These are phyloP conservation scores for Raja brachyura DNA, from an alignment of 2,113 vertebrate species.

Conservation along the genomic window DNA sequence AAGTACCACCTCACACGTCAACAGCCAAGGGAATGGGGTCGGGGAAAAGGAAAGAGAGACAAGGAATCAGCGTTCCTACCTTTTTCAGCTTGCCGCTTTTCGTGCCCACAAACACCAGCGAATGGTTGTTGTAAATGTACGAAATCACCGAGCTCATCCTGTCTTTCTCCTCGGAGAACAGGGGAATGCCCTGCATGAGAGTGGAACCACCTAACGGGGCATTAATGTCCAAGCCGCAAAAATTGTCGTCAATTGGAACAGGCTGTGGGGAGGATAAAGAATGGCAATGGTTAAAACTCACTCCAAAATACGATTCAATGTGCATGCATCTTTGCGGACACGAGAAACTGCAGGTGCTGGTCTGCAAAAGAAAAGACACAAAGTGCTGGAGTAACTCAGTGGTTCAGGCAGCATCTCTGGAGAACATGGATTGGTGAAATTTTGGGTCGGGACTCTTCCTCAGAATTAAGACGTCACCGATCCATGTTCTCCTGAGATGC, in stretches of 20 bases:
- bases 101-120: conserved; percentile 92
- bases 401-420: too few species aligned
- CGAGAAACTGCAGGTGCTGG: too few species aligned
- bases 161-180: conserved; percentile 83
- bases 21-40: background rate
- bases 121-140: conserved; percentile 97
- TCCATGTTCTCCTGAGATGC: too few species aligned
- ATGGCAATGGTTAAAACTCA: conserved; percentile 6
- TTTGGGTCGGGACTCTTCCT: too few species aligned
- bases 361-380: too few species aligned
- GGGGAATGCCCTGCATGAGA: conserved; percentile 84
- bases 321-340: too few species aligned
- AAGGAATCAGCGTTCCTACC: conserved; percentile 61
- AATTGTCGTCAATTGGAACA: conserved; percentile 92
- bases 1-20: rapidly evolving
- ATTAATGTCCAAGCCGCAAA: conserved; percentile 98
- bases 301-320: background rate
- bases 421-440: too few species aligned
- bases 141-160: conserved; percentile 93
- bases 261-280: conserved; percentile 59
- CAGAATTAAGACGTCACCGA: too few species aligned
- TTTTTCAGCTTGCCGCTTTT: conserved; percentile 89
- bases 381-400: too few species aligned
- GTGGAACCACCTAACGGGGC: conserved; percentile 90
- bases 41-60: too few species aligned